Percentiles rank a stretch among this genome's conserved stretches.
Conservation (phyloP, 2,113 vertebrate genomes). For the Acrocephalus arundinaceus region DNA sequence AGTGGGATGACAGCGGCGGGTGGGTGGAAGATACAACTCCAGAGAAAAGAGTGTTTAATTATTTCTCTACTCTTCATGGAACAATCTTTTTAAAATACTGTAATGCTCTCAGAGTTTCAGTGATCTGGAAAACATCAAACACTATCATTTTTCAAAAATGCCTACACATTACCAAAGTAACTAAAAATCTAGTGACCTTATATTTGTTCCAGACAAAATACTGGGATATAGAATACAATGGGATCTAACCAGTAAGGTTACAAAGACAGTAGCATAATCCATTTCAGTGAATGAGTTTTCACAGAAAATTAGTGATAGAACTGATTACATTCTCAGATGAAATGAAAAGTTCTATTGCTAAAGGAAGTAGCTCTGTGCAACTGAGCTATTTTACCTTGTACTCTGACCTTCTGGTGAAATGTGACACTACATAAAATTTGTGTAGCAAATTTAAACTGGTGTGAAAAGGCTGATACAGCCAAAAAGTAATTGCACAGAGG, state of each 20-base stretch:
- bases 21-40: not conserved
- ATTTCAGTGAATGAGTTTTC: constrained; percentile 26
- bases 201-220: not conserved
- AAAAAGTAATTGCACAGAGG: constrained; percentile 63
- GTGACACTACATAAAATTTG: constrained; percentile 27
- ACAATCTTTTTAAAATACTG: not conserved
- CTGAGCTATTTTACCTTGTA: constrained; percentile 21
- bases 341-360: constrained; percentile 33
- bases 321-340: constrained; percentile 16
- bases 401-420: constrained; percentile 55
- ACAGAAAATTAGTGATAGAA: constrained; percentile 28
- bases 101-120: not conserved
- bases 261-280: not conserved
- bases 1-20: not conserved
- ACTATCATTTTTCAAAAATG: not conserved
- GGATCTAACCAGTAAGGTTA: constrained; percentile 11
- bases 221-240: not conserved
- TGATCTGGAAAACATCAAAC: not conserved
- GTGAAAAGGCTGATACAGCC: constrained; percentile 42
- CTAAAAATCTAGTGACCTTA: not conserved
- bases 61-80: not conserved
- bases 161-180: not conserved
- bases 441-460: constrained; percentile 26
- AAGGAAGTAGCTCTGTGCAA: not conserved
- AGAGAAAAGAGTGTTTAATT: not conserved